Evolutionary conservation across 92 coral and sea anemone genomes (phyloP).

Genomic region (Phenganax subtilis): DNA sequence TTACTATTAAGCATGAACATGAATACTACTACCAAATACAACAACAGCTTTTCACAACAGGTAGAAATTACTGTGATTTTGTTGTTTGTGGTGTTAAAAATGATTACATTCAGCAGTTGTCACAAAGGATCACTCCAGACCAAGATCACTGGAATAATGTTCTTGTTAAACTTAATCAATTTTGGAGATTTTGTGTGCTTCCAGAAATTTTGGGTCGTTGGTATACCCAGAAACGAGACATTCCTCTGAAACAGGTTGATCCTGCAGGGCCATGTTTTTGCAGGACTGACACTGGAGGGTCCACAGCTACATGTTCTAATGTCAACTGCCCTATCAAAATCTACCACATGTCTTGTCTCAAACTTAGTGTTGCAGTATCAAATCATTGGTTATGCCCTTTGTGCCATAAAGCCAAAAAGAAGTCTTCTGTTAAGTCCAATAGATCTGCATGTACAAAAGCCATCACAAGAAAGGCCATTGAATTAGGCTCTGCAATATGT

Average conservation of each 20-base stretch:
- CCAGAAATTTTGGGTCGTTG: conserved; percentile 55
- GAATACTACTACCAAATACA: conserved; percentile 44
- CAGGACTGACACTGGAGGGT: conserved; percentile 17
- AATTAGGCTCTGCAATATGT: conserved; percentile 53
- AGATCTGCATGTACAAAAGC: conserved; percentile 28
- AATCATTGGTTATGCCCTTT: conserved; percentile 45
- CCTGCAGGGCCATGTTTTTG: conserved; percentile 40
- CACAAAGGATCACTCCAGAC: conserved; percentile 47
- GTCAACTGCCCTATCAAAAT: conserved; percentile 23
- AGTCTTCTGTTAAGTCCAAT: conserved; percentile 20
- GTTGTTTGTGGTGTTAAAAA: conserved; percentile 42
- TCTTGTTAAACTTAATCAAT: conserved; percentile 49
- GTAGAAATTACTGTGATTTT: conserved; percentile 40
- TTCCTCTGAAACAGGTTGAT: conserved; percentile 12
- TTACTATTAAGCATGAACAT: conserved; percentile 41
- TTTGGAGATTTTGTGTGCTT: conserved; percentile 51
- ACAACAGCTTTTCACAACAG: conserved; percentile 48
- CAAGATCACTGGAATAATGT: conserved; percentile 50
- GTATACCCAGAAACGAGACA: conserved; percentile 44
- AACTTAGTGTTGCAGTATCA: conserved; percentile 31
- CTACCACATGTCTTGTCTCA: conserved; percentile 47
- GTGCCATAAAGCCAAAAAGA: conserved; percentile 44
- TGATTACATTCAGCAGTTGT: background rate
- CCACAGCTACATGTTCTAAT: conserved; percentile 40
- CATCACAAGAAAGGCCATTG: conserved; percentile 26